A percentile compares a stretch with the other conserved stretches of the same genome.
phyloP scores from a whole-genome alignment of 2,888 invertebrate genomes.

The Teinopalpus imperialis region DNA sequence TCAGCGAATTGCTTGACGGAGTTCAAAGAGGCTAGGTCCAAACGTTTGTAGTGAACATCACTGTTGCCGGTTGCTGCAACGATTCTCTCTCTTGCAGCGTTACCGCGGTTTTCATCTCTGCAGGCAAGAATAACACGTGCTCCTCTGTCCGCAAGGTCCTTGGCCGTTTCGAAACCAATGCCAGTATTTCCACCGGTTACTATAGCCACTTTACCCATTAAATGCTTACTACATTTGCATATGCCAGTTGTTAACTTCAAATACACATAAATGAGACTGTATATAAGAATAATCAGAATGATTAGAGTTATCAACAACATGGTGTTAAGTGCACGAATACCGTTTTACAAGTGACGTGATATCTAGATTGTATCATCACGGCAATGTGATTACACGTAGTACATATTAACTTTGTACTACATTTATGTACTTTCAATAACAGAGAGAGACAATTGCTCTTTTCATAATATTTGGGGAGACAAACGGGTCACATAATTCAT shows the following conservation, averaged over 20 bases:
- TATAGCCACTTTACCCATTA: slow-evolving; percentile 88
- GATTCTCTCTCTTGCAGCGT: slow-evolving; percentile 59
- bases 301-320: slow-evolving; percentile 4
- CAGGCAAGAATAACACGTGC: slow-evolving; percentile 91
- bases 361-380: too few relatives aligned
- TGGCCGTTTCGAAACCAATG: slow-evolving; percentile 88
- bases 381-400: too few relatives aligned
- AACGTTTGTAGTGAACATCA: slow-evolving; percentile 50
- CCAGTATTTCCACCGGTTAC: slow-evolving; percentile 92
- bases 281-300: neutral
- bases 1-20: slow-evolving; percentile 82
- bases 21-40: slow-evolving; percentile 73
- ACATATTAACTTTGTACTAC: too few relatives aligned
- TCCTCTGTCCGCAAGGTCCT: slow-evolving; percentile 85
- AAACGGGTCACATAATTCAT: too few relatives aligned
- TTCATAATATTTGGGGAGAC: too few relatives aligned
- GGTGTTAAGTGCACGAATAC: neutral
- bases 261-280: slow-evolving; percentile 18
- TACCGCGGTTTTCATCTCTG: slow-evolving; percentile 85
- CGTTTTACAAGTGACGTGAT: neutral
- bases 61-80: slow-evolving; percentile 36
- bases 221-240: slow-evolving; percentile 32
- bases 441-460: too few relatives aligned
- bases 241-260: slow-evolving; percentile 27
- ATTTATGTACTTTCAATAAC: too few relatives aligned